These are phyloP conservation scores for Hemibagrus guttatus DNA, from an alignment of 2,797 vertebrate genomes.

Conservation along the genomic window DNA sequence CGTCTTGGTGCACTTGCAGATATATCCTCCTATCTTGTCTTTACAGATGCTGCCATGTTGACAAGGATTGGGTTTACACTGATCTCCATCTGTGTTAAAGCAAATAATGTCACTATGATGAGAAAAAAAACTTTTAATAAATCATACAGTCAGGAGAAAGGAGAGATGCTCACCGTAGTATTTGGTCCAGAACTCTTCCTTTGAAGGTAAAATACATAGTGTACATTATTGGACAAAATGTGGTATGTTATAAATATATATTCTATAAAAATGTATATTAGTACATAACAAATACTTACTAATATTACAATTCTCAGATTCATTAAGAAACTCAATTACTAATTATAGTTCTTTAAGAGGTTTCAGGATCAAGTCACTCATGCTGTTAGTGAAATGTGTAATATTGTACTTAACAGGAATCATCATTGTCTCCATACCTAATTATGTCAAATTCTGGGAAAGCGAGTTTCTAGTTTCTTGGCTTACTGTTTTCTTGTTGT, in stretches of 20 bases:
- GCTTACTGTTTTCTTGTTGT: conserved; percentile 84
- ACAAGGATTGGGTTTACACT: conserved; percentile 82
- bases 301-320: too few relatives aligned
- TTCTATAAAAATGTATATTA: too few relatives aligned
- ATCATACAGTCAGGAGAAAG: not conserved
- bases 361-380: not conserved
- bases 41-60: conserved; percentile 78
- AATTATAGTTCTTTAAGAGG: not conserved
- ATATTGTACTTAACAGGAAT: not conserved
- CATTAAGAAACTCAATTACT: not conserved
- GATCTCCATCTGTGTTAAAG: conserved; percentile 70
- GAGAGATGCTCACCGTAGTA: conserved; percentile 76
- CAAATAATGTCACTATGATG: not conserved
- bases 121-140: not conserved
- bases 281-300: too few relatives aligned
- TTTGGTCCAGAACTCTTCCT: conserved; percentile 80
- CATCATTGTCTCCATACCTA: not conserved
- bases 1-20: conserved; percentile 75
- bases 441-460: not conserved
- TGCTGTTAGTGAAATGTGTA: not conserved
- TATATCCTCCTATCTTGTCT: conserved; percentile 76
- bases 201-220: conserved; percentile 7
- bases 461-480: not conserved
- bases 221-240: not conserved
- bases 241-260: not conserved